Conservation (phyloP, 2,113 vertebrate species). For the Anser brachyrhynchus region DNA sequence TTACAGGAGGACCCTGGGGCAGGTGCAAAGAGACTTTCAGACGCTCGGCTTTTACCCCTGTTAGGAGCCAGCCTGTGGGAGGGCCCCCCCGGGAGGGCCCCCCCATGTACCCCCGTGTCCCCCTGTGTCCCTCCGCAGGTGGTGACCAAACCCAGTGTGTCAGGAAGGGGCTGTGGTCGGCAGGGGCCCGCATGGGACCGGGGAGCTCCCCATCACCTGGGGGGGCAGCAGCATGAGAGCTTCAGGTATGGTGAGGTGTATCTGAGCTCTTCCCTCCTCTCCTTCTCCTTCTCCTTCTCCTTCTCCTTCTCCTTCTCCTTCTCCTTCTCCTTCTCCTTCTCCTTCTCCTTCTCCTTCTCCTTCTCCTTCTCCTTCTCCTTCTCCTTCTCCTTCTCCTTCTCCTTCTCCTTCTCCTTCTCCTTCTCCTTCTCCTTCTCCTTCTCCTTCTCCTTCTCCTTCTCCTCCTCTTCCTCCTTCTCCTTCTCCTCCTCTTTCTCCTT, state of each 20-base stretch:
- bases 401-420: too few relatives aligned
- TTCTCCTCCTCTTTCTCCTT: too few relatives aligned
- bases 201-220: not conserved
- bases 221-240: not conserved
- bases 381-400: not conserved
- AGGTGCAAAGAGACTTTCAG: not conserved
- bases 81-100: not conserved
- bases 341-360: not conserved
- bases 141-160: not conserved
- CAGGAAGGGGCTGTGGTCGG: not conserved
- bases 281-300: accelerated
- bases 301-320: accelerated
- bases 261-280: not conserved
- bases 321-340: accelerated
- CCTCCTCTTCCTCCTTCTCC: too few relatives aligned
- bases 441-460: too few relatives aligned
- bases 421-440: too few relatives aligned
- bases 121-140: not conserved
- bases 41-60: not conserved
- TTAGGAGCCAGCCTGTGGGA: not conserved
- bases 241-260: not conserved
- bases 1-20: not conserved
- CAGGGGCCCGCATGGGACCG: not conserved
- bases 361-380: accelerated
- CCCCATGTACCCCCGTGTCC: not conserved